Conservation (phyloP, 2,113 vertebrate species). For the Tupaia tana region DNA sequence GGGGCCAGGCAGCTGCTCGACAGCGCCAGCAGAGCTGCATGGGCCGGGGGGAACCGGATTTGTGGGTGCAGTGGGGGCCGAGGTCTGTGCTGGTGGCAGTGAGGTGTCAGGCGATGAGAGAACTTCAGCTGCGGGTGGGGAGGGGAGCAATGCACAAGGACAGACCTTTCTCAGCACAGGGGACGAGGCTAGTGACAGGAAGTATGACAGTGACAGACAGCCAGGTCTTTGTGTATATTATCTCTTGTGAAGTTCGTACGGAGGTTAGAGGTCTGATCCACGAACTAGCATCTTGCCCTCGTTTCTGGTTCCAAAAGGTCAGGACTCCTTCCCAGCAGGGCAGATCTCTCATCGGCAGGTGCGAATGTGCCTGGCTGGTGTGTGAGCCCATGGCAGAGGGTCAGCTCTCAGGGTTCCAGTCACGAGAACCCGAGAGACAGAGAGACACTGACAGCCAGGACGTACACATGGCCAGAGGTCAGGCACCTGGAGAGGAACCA, state of each 20-base stretch:
- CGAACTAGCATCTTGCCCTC: neutral
- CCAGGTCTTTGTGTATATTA: neutral
- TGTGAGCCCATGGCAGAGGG: neutral
- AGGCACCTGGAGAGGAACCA: fast-evolving
- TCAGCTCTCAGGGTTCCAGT: neutral
- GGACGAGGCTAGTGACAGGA: neutral
- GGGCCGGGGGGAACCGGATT: neutral
- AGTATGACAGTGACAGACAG: neutral
- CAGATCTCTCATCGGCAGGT: neutral
- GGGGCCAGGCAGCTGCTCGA: neutral
- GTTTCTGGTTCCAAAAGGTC: neutral
- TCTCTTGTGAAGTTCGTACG: neutral
- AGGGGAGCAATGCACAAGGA: neutral
- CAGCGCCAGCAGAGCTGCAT: neutral
- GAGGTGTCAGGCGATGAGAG: neutral
- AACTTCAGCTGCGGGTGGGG: neutral
- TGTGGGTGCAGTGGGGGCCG: neutral
- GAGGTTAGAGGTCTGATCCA: neutral
- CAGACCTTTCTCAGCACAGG: neutral
- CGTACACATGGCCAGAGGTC: neutral
- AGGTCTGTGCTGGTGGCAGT: neutral
- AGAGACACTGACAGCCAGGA: neutral
- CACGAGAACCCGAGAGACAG: neutral
- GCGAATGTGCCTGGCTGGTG: neutral
- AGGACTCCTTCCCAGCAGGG: neutral